Evolutionary conservation across 2,888 invertebrate genomes (phyloP).

Genomic region (Ellobium chinense): DNA sequence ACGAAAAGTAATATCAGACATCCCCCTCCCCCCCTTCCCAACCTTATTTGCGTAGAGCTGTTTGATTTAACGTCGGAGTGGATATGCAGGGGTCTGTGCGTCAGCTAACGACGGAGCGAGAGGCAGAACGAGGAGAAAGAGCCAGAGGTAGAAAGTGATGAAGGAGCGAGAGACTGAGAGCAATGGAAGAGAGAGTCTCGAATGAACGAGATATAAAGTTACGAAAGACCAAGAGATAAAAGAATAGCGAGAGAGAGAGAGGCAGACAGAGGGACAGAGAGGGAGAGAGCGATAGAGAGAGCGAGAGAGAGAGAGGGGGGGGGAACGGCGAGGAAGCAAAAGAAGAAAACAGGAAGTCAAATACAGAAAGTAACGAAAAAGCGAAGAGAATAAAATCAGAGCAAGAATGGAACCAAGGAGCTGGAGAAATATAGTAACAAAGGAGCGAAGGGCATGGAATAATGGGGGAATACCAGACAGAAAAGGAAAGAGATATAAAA

Average conservation of each 20-base stretch:
- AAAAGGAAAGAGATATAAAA: not conserved
- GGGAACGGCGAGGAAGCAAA: not conserved
- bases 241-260: not conserved
- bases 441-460: not conserved
- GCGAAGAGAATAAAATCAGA: not conserved
- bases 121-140: not conserved
- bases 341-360: not conserved
- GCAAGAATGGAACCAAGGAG: not conserved
- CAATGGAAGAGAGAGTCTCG: not conserved
- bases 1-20: too few relatives aligned
- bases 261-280: not conserved
- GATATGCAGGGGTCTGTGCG: too few relatives aligned
- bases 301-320: not conserved
- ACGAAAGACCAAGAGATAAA: not conserved
- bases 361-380: not conserved
- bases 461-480: not conserved
- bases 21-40: too few relatives aligned
- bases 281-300: not conserved
- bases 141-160: not conserved
- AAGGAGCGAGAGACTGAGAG: conserved; percentile 15
- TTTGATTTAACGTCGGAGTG: too few relatives aligned
- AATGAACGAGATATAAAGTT: not conserved
- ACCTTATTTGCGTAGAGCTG: too few relatives aligned
- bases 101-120: not conserved
- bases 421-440: not conserved